Percentiles rank a stretch among this genome's conserved stretches.
phyloP scores from a whole-genome alignment of 2,113 vertebrate species.

The Galbula dea region DNA sequence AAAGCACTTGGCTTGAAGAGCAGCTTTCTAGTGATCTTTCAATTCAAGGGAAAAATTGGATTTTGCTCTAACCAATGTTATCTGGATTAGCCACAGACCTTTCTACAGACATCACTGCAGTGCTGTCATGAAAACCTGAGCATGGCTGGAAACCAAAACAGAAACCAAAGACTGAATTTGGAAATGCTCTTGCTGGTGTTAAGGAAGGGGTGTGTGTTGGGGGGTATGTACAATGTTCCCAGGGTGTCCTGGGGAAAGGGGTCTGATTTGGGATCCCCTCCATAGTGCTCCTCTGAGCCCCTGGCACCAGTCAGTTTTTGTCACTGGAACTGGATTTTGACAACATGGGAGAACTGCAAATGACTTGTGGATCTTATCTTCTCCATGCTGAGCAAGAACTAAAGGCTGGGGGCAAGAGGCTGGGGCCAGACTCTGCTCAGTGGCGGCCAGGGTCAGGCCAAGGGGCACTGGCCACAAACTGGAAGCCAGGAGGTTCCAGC shows the following conservation, averaged over 20 bases:
- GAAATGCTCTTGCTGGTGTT: neutral
- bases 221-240: fast-evolving
- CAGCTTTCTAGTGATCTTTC: neutral
- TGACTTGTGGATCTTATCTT: no score
- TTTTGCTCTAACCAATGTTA: neutral
- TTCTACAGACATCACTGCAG: neutral
- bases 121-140: neutral
- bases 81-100: neutral
- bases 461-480: no score
- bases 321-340: neutral
- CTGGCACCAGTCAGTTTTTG: neutral
- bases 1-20: neutral
- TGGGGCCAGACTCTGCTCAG: no score
- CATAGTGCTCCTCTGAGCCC: fast-evolving
- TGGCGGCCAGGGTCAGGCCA: no score
- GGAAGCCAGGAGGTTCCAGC: no score
- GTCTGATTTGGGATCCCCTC: no score
- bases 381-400: no score
- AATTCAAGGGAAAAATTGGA: neutral
- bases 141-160: neutral
- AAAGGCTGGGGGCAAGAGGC: no score
- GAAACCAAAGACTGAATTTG: neutral
- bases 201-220: neutral
- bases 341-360: neutral
- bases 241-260: neutral